Evolutionary conservation across 2,113 vertebrate genomes (phyloP), one percentile per base, ranked within the genome.

Genomic region (Eretmochelys imbricata): DNA sequence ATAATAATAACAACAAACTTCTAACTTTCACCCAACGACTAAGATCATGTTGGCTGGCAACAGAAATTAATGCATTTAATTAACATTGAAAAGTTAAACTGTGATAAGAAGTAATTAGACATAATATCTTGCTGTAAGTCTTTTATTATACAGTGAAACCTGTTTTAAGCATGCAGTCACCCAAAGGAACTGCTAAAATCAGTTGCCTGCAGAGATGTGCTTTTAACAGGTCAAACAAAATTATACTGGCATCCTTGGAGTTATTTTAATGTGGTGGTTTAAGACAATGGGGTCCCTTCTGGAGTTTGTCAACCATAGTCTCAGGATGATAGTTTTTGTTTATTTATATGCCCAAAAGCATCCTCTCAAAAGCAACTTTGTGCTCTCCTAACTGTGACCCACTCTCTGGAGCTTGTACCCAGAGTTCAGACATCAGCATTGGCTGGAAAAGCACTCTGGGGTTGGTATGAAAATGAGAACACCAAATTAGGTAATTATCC

Each of bases 261-360:
- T 57, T 62, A 84, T 85, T 95, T 92, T 38, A 59, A 89, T 87
- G 46, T 38, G 24, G 35, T 90, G 75, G 9, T 90, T 96, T 83
- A 82, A 95, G 69, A 87, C 11, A 78, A 16, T 8, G 1, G 1
- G 54, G 50, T 95, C 38, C 35, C 89, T 94, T 90, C 87, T 95
- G 94, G 95, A 80, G 84, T 53, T 35, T 94, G n/a, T 69, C 78
- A 86, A 1, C 49, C 19, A 27, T 94, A 20, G 85, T 94, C 88
- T 87, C 54, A 48, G 82, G 89, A 94, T 49, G 24, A 85, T 84
- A 13, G 29, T 2, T 87, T 92, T 82, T 80, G 46, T 88, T 48
- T 93, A 91, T 93, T 91, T 88, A 69, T 31, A 69, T 69, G 65
- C 53, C n/a, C 25, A 8, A 2, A 88, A 90, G 91, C 85, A 88